Conservation (phyloP, 2,797 vertebrate genomes). For the Lepilemur septentrionalis region DNA sequence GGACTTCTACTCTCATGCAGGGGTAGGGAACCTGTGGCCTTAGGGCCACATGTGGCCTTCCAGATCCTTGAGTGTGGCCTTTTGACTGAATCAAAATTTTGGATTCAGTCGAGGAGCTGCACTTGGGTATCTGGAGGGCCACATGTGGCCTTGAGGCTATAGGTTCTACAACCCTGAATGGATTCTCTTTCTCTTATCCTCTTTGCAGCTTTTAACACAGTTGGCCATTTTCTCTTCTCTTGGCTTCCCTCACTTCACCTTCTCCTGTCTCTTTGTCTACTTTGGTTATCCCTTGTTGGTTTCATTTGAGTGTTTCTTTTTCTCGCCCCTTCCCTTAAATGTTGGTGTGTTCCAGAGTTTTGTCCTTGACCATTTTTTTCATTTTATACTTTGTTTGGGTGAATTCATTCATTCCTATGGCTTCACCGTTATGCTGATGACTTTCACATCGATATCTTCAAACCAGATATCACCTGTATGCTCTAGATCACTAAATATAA, state of each 20-base stretch:
- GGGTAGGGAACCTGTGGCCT: not conserved
- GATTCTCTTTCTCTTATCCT: not conserved
- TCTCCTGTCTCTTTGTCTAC: not conserved
- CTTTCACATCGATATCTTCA: not conserved
- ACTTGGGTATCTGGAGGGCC: not conserved
- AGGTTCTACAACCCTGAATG: not conserved
- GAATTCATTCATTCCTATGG: not conserved
- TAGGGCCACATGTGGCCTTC: not conserved
- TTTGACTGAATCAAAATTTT: not conserved
- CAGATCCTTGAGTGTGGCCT: not conserved
- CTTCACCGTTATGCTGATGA: not conserved
- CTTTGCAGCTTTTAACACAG: not conserved
- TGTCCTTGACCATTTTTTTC: not conserved
- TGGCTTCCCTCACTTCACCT: not conserved
- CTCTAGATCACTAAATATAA: not conserved
- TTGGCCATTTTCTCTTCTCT: not conserved
- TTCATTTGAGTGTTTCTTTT: constrained; percentile 7
- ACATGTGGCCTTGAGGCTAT: too few species aligned
- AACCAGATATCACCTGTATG: not conserved
- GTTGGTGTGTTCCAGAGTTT: not conserved
- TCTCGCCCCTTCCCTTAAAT: not conserved
- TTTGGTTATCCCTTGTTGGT: not conserved
- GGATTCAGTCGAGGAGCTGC: not conserved
- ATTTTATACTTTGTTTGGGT: not conserved
- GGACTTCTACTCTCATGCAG: not conserved